phyloP scores from a whole-genome alignment of 2,113 vertebrate genomes.

The Aspiorhynchus laticeps region DNA sequence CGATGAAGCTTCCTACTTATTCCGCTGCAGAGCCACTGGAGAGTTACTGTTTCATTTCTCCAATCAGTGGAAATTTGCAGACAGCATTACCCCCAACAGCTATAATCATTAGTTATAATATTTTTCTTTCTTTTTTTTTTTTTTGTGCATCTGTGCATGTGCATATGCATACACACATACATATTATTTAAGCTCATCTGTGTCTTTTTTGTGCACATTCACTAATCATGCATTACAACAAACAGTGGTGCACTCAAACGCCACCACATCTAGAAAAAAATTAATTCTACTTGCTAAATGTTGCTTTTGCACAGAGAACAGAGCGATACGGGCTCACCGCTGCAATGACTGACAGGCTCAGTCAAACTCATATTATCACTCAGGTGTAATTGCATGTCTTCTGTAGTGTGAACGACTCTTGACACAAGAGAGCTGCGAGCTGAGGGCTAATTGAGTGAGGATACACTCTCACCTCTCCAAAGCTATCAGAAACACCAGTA shows the following conservation, averaged over 20 bases:
- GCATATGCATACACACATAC: no score
- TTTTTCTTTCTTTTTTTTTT: background rate
- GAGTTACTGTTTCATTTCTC: background rate
- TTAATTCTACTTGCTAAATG: background rate
- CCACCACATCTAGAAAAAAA: background rate
- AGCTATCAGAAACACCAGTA: slow-evolving; percentile 6
- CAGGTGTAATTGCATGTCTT: slow-evolving; percentile 40
- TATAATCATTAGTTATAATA: background rate
- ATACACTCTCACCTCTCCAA: slow-evolving; percentile 28
- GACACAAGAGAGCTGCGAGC: slow-evolving; percentile 46
- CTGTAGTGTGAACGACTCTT: slow-evolving; percentile 46
- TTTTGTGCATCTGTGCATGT: background rate
- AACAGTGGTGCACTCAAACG: background rate
- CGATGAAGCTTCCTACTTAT: background rate
- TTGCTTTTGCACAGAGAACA: background rate
- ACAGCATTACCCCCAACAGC: background rate
- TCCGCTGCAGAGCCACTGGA: background rate
- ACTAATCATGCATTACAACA: background rate
- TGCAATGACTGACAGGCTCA: background rate
- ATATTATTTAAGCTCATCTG: background rate
- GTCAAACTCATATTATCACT: slow-evolving; percentile 4
- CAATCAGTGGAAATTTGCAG: slow-evolving; percentile 5
- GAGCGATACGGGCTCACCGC: background rate
- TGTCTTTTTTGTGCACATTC: background rate
- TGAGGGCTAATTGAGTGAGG: slow-evolving; percentile 54